Percentiles rank a stretch among this genome's conserved stretches.
Conservation (phyloP, 1,140 invertebrate species). For the Sminthurides bifidus region DNA sequence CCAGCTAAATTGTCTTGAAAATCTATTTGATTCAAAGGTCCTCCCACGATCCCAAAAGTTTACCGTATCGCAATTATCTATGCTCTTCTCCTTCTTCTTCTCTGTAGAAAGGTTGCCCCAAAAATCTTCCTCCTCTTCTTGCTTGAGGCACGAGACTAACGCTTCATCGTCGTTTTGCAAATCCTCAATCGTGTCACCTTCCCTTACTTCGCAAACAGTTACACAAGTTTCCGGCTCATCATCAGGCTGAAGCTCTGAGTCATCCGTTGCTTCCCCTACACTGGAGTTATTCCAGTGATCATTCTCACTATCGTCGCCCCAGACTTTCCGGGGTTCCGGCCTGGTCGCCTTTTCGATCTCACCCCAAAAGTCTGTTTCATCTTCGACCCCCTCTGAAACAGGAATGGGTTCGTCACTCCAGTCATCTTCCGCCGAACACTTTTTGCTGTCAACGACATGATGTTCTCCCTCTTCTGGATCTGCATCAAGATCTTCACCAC, state of each 20-base stretch:
- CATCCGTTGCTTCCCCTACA: not conserved
- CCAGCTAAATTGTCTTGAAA: constrained; percentile 4
- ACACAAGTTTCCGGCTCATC: not conserved
- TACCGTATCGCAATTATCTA: not conserved
- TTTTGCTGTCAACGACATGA: too few relatives aligned
- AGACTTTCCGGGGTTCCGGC: not conserved
- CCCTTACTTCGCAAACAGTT: not conserved
- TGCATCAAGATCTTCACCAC: constrained; percentile 5
- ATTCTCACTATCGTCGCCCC: not conserved
- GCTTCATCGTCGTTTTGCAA: not conserved
- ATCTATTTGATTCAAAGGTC: not conserved
- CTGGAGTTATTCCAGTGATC: not conserved
- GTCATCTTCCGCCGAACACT: too few relatives aligned
- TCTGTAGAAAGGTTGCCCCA: constrained; percentile 8
- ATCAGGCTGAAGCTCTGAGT: not conserved
- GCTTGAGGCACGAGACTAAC: not conserved
- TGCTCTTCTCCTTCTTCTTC: not conserved
- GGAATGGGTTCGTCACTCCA: too few relatives aligned
- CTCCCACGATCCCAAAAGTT: constrained; percentile 3
- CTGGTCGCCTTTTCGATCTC: constrained; percentile 8
- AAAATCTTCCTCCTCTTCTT: constrained; percentile 8
- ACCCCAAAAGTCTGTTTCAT: constrained; percentile 30
- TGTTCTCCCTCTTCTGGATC: not conserved
- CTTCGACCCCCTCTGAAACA: too few relatives aligned
- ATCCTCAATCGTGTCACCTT: not conserved